phyloP scores from a whole-genome alignment of 2,113 vertebrate genomes.

The Corydoras maculifer region DNA sequence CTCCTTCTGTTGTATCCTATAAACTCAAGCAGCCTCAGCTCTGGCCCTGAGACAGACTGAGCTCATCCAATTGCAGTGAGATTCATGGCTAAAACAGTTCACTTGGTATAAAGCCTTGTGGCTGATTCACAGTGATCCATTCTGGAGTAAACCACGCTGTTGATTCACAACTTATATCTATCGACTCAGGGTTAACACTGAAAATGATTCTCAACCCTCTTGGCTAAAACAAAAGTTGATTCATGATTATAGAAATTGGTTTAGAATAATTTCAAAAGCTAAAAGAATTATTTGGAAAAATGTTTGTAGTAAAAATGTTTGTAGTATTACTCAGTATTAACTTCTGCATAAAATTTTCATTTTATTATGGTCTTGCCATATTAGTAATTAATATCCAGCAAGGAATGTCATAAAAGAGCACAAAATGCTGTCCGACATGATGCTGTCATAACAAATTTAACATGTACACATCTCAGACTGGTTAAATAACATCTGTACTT shows the following conservation, averaged over 20 bases:
- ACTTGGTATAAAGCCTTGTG: slow-evolving; percentile 9
- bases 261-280: slow-evolving; percentile 30
- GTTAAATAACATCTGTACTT: no score
- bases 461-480: no score
- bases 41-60: slow-evolving; percentile 52
- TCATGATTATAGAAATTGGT: slow-evolving; percentile 32
- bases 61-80: slow-evolving; percentile 55
- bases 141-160: background rate
- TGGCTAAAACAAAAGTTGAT: slow-evolving; percentile 41
- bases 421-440: no score
- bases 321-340: no score
- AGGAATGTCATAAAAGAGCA: no score
- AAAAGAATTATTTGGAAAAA: background rate
- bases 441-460: no score
- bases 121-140: no score
- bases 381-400: no score
- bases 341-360: no score
- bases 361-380: no score
- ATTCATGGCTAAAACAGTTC: slow-evolving; percentile 54
- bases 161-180: slow-evolving; percentile 45
- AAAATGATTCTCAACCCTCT: slow-evolving; percentile 56
- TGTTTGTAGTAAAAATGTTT: no score
- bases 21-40: slow-evolving; percentile 12
- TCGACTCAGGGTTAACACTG: slow-evolving; percentile 55
- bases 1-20: slow-evolving; percentile 19